A percentile compares a stretch with the other conserved stretches of the same genome.
phyloP scores from a whole-genome alignment of 2,797 vertebrate species.

The Fistularia tabacaria region DNA sequence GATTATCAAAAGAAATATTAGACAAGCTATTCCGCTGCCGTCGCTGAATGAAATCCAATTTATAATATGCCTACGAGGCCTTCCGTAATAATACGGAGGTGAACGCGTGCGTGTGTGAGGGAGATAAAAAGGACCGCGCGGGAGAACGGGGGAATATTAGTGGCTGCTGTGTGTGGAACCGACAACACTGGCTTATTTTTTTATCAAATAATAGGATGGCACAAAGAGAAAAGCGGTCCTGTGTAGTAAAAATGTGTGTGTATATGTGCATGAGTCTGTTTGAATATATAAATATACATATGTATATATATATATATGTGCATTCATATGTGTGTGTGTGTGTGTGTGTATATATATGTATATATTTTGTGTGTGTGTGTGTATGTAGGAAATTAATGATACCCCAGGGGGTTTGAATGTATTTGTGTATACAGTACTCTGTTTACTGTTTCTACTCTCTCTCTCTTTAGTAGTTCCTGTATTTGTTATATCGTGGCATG shows the following conservation, averaged over 20 bases:
- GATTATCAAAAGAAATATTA: slow-evolving; percentile 78
- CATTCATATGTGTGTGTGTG: too few species aligned
- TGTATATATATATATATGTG: too few species aligned
- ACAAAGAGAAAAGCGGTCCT: slow-evolving; percentile 26
- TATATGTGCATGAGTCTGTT: too few species aligned
- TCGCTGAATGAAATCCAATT: slow-evolving; percentile 74
- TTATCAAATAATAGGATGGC: slow-evolving; percentile 37
- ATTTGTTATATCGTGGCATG: too few species aligned
- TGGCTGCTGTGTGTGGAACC: slow-evolving; percentile 33
- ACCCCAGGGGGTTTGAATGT: too few species aligned
- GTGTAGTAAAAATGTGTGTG: slow-evolving; percentile 13
- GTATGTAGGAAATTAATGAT: background rate
- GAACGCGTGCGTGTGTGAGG: slow-evolving; percentile 25
- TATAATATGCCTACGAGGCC: slow-evolving; percentile 60
- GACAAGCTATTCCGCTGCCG: slow-evolving; percentile 58
- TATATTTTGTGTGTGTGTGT: background rate
- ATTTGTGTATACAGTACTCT: too few species aligned
- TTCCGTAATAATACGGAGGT: slow-evolving; percentile 41
- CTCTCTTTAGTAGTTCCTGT: too few species aligned
- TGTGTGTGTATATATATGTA: background rate
- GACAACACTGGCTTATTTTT: slow-evolving; percentile 32
- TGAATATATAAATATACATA: too few species aligned
- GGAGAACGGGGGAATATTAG: slow-evolving; percentile 36
- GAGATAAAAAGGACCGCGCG: slow-evolving; percentile 17
- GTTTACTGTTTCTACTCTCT: background rate